Conservation (phyloP, 2,888 invertebrate species). For the Mythimna ferrago region DNA sequence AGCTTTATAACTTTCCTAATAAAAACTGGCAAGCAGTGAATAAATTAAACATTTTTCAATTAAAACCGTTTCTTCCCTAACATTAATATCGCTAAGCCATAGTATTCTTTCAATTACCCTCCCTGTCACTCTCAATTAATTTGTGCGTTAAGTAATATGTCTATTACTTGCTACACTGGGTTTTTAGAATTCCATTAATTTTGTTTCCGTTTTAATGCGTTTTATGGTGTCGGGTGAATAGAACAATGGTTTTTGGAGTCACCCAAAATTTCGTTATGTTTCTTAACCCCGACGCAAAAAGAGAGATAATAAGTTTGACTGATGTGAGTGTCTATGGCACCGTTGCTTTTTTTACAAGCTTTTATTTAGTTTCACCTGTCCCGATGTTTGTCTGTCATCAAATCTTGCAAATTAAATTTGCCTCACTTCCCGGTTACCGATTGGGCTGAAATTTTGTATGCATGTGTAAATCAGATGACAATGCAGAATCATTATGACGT, state of each 20-base stretch:
- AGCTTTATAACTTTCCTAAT: neutral
- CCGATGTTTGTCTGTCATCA: no score
- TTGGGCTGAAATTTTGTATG: no score
- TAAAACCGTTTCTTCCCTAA: slow-evolving; percentile 38
- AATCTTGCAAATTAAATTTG: no score
- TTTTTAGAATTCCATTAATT: slow-evolving; percentile 35
- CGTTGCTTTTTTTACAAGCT: no score
- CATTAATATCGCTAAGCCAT: slow-evolving; percentile 36
- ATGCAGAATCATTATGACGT: no score
- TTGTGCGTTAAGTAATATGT: slow-evolving; percentile 55
- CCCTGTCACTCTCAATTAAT: slow-evolving; percentile 64
- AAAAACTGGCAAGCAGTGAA: slow-evolving; percentile 13
- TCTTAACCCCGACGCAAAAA: no score
- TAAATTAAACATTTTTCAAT: slow-evolving; percentile 42
- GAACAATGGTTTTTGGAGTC: neutral
- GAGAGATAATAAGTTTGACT: no score
- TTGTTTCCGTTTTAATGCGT: slow-evolving; percentile 11
- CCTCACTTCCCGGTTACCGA: no score
- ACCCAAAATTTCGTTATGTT: no score
- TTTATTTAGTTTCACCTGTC: no score
- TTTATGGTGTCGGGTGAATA: slow-evolving; percentile 4
- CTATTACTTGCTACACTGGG: slow-evolving; percentile 19
- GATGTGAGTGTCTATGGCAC: no score
- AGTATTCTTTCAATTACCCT: slow-evolving; percentile 63
- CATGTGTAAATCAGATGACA: no score